A percentile compares a stretch with the other conserved stretches of the same genome.
Evolutionary conservation across 1,140 invertebrate genomes (phyloP).

Genomic region (Drosophila novamexicana): DNA sequence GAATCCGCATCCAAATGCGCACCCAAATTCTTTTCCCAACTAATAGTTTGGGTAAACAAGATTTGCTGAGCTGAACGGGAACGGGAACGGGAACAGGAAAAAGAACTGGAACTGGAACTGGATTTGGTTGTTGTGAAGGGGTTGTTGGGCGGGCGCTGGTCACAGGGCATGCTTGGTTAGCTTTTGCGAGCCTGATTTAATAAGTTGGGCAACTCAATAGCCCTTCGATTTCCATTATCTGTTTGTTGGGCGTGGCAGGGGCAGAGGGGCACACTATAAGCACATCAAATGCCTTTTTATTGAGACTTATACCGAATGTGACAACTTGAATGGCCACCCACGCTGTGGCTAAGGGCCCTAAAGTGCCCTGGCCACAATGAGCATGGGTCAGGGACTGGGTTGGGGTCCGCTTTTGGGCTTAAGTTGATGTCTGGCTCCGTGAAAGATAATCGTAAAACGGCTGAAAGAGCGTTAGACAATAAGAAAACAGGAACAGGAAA

Average conservation of each 20-base stretch:
- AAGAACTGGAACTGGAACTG: background rate
- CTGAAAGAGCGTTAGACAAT: constrained; percentile 63
- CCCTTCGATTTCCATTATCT: constrained; percentile 77
- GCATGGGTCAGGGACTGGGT: constrained; percentile 20
- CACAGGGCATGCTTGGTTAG: constrained; percentile 36
- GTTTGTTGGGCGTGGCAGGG: background rate
- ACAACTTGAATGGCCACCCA: constrained; percentile 66
- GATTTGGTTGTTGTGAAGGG: constrained; percentile 25
- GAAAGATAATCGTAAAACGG: constrained; percentile 71
- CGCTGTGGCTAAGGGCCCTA: constrained; percentile 57
- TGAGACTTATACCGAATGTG: constrained; percentile 63
- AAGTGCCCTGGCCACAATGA: constrained; percentile 78
- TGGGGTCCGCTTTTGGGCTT: constrained; percentile 6
- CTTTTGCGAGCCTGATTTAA: constrained; percentile 71
- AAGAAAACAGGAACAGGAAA: constrained; percentile 73
- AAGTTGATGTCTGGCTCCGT: constrained; percentile 18
- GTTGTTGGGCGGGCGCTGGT: constrained; percentile 20
- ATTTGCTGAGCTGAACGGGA: constrained; percentile 16
- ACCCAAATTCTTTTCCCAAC: constrained; percentile 23
- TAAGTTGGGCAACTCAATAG: constrained; percentile 58
- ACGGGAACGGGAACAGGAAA: background rate
- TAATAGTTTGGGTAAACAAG: constrained; percentile 80
- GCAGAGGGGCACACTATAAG: background rate
- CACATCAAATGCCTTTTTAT: constrained; percentile 77
- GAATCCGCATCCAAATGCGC: constrained; percentile 17